Conservation (phyloP, 2,113 vertebrate species). For the Ameiurus melas region DNA sequence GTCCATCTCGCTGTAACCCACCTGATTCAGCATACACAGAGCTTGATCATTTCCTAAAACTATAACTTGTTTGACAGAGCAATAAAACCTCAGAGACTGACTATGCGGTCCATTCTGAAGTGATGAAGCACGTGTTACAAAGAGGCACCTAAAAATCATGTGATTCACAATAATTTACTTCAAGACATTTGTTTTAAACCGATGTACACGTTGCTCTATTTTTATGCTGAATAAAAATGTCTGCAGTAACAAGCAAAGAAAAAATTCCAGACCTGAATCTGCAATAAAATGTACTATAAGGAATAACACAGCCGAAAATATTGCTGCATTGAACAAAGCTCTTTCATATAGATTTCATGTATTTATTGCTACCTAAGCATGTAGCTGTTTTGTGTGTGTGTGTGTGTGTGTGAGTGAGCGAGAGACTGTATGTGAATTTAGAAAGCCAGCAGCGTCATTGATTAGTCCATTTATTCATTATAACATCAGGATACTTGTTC, state of each 20-base stretch:
- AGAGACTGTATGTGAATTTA: not conserved
- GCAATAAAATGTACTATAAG: not conserved
- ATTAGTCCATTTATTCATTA: not conserved
- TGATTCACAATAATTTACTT: not conserved
- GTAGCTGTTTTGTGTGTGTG: not conserved
- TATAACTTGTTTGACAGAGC: not conserved
- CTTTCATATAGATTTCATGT: not conserved
- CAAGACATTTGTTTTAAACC: not conserved
- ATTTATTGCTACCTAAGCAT: not conserved
- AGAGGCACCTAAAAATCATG: not conserved
- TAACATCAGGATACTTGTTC: not conserved
- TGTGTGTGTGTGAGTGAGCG: too few species aligned
- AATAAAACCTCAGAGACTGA: not conserved
- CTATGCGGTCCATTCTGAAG: not conserved
- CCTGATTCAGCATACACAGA: not conserved
- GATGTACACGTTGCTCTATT: not conserved
- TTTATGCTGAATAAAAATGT: not conserved
- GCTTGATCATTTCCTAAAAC: not conserved
- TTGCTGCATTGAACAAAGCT: not conserved
- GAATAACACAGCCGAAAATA: not conserved
- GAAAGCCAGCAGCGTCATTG: not conserved
- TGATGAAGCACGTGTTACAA: not conserved
- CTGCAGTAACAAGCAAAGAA: not conserved
- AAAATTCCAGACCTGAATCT: not conserved
- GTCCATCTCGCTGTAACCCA: not conserved